Evolutionary conservation across 1,140 invertebrate genomes (phyloP).

Genomic region (Cryptotermes secundus): DNA sequence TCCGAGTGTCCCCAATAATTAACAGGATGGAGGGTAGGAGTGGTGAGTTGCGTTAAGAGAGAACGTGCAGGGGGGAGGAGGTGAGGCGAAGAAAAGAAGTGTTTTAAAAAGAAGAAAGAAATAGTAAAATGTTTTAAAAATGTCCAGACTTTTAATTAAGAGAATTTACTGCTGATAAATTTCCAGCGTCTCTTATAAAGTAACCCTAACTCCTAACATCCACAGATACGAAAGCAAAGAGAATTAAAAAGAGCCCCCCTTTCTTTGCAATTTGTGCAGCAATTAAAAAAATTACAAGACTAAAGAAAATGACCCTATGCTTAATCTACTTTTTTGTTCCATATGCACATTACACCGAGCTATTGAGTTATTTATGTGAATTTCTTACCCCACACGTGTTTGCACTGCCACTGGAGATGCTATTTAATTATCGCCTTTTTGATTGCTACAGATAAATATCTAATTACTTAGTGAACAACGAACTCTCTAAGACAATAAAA

Average conservation of each 20-base stretch:
- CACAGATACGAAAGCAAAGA: neutral
- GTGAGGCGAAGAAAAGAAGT: neutral
- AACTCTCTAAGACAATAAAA: neutral
- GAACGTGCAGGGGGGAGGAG: neutral
- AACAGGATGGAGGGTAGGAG: neutral
- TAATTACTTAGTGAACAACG: neutral
- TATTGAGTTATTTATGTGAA: slow-evolving; percentile 14
- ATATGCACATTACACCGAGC: neutral
- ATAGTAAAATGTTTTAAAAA: slow-evolving; percentile 26
- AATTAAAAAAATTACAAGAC: slow-evolving; percentile 27
- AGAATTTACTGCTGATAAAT: slow-evolving; percentile 32
- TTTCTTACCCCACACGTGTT: neutral
- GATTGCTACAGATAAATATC: slow-evolving; percentile 15
- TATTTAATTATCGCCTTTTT: slow-evolving; percentile 12
- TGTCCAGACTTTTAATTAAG: slow-evolving; percentile 32
- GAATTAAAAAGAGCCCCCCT: slow-evolving; percentile 9
- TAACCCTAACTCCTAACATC: neutral
- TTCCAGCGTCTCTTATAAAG: slow-evolving; percentile 14
- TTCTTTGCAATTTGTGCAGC: neutral
- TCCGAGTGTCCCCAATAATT: neutral
- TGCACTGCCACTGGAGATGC: neutral
- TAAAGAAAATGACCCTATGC: neutral
- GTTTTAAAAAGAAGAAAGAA: slow-evolving; percentile 23
- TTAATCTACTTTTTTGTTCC: neutral
- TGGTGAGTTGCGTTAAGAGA: neutral